phyloP scores from a whole-genome alignment of 1,140 invertebrate genomes.

The Amphibalanus amphitrite region DNA sequence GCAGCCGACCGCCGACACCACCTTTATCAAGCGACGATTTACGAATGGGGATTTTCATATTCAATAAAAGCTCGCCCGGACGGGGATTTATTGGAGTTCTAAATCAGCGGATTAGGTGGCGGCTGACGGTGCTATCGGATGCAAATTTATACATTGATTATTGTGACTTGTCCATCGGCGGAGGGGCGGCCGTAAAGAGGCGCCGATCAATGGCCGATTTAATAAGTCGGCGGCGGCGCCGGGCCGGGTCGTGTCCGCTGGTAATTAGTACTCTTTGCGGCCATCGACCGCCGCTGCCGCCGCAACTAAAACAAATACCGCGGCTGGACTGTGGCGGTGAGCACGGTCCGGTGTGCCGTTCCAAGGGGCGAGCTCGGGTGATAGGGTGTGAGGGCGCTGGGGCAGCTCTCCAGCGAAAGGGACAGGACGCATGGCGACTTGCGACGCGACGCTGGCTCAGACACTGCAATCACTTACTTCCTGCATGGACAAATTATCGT shows the following conservation, averaged over 20 bases:
- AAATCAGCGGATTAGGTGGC: not conserved
- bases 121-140: not conserved
- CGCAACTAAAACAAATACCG: not conserved
- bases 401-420: too few relatives aligned
- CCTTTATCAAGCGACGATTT: not conserved
- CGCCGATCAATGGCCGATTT: not conserved
- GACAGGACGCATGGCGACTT: too few relatives aligned
- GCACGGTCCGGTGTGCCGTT: too few relatives aligned
- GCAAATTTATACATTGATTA: not conserved
- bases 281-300: not conserved
- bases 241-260: not conserved
- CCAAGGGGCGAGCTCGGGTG: too few relatives aligned
- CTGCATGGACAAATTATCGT: too few relatives aligned
- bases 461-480: too few relatives aligned
- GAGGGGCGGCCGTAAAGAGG: not conserved
- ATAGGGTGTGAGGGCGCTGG: too few relatives aligned
- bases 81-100: not conserved
- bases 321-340: too few relatives aligned
- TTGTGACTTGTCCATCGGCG: not conserved
- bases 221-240: not conserved
- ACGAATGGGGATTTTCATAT: conserved; percentile 1
- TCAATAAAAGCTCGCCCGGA: not conserved
- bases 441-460: too few relatives aligned
- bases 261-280: not conserved
- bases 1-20: conserved; percentile 4